Evolutionary conservation across 2,113 vertebrate genomes (phyloP).

Genomic region (Syngnathoides biaculeatus): DNA sequence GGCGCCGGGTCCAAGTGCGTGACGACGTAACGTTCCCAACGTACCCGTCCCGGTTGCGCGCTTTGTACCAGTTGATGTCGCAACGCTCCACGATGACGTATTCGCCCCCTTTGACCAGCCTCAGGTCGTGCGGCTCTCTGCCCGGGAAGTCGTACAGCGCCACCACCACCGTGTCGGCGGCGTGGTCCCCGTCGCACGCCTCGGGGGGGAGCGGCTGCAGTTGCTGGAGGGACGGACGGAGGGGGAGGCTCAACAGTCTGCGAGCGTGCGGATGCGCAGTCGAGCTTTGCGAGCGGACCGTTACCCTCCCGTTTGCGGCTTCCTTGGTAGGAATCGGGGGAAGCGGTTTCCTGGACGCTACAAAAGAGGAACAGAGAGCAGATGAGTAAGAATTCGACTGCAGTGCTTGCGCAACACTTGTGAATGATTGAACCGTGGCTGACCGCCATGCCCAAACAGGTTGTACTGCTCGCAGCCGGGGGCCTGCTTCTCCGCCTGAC

Average conservation of each 20-base stretch:
- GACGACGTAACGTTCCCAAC: slow-evolving; percentile 36
- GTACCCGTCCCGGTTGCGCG: slow-evolving; percentile 82
- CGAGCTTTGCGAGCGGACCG: not conserved
- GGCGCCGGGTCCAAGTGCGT: no score
- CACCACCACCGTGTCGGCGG: slow-evolving; percentile 79
- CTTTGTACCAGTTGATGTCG: slow-evolving; percentile 88
- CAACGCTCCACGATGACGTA: slow-evolving; percentile 86
- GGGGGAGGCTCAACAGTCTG: no score
- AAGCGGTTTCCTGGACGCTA: slow-evolving; percentile 79
- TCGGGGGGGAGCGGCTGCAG: slow-evolving; percentile 18
- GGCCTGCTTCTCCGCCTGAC: slow-evolving; percentile 89
- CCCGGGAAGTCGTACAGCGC: slow-evolving; percentile 88
- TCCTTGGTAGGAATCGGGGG: slow-evolving; percentile 76
- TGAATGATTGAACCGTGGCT: not conserved
- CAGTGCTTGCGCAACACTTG: slow-evolving; percentile 10
- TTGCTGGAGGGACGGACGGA: slow-evolving; percentile 10
- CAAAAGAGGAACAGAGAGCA: slow-evolving; percentile 57
- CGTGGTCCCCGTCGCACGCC: slow-evolving; percentile 39
- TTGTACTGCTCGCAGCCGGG: slow-evolving; percentile 90
- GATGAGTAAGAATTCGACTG: not conserved
- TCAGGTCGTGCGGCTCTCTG: slow-evolving; percentile 83
- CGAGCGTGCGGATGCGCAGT: not conserved
- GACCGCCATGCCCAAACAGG: slow-evolving; percentile 85
- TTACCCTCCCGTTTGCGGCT: slow-evolving; percentile 55
- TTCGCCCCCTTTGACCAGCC: slow-evolving; percentile 80